Evolutionary conservation across 2,113 vertebrate species (phyloP).

Genomic region (Gasterosteus nipponicus): DNA sequence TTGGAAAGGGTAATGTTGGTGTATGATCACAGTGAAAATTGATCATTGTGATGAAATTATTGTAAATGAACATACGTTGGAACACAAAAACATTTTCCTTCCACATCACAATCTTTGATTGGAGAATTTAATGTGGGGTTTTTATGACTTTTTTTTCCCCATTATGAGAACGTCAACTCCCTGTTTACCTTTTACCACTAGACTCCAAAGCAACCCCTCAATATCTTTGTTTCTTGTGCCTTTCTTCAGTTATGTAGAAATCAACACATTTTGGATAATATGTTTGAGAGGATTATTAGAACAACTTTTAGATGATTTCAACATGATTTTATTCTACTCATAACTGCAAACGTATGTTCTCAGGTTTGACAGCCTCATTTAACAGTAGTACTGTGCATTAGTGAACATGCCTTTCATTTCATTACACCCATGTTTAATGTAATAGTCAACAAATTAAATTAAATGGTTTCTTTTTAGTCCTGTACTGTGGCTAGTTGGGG

Average conservation of each 20-base stretch:
- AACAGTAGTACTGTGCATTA: background rate
- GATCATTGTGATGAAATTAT: too few relatives aligned
- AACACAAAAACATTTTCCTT: too few relatives aligned
- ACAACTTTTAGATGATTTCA: too few relatives aligned
- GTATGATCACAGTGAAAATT: too few relatives aligned
- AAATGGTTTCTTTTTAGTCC: background rate
- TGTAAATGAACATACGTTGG: too few relatives aligned
- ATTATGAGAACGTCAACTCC: background rate
- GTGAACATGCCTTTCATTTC: background rate
- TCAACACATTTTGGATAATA: too few relatives aligned
- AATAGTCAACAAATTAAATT: constrained; percentile 5
- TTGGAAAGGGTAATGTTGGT: too few relatives aligned
- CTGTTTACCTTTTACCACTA: background rate
- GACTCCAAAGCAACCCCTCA: too few relatives aligned
- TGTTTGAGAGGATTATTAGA: too few relatives aligned
- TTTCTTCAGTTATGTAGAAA: too few relatives aligned
- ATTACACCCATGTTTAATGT: background rate
- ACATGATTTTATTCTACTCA: background rate
- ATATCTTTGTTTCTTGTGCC: too few relatives aligned
- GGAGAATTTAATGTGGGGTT: background rate
- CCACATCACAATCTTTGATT: background rate
- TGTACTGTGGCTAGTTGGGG: background rate
- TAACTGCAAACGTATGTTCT: background rate
- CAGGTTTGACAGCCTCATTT: background rate
- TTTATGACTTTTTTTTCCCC: background rate